Evolutionary conservation across 1,140 invertebrate species (phyloP).

Genomic region (Anagrus nilaparvatae): DNA sequence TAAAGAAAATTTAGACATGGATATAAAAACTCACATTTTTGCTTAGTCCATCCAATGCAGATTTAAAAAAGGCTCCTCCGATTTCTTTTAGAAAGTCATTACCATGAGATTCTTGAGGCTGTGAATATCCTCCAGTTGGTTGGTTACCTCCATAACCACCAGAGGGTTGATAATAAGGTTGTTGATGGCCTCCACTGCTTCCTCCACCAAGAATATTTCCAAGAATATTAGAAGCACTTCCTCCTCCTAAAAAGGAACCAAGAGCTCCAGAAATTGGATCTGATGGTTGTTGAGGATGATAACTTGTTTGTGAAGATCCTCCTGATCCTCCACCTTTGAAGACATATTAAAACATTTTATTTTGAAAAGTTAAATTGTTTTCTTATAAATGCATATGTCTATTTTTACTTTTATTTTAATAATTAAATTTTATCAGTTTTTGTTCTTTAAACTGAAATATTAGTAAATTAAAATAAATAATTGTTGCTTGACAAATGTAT

Average conservation of each 20-base stretch:
- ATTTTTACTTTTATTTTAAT: neutral
- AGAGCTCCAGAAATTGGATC: slow-evolving; percentile 28
- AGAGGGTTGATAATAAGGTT: slow-evolving; percentile 12
- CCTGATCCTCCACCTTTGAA: slow-evolving; percentile 8
- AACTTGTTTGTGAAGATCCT: too few relatives aligned
- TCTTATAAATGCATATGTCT: neutral
- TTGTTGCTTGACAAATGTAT: neutral
- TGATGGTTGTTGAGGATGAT: slow-evolving; percentile 16
- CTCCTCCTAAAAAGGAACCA: too few relatives aligned
- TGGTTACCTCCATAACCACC: slow-evolving; percentile 23
- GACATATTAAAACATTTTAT: neutral
- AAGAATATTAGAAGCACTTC: too few relatives aligned
- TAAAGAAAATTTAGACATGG: neutral
- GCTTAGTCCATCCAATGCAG: slow-evolving; percentile 31
- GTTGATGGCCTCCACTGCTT: slow-evolving; percentile 10
- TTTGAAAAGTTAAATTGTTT: neutral
- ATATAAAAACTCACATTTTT: slow-evolving; percentile 27
- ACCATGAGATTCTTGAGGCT: slow-evolving; percentile 18
- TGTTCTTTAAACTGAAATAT: neutral
- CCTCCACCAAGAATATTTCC: slow-evolving; percentile 35
- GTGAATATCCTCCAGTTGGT: slow-evolving; percentile 29
- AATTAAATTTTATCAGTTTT: neutral
- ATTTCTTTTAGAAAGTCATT: slow-evolving; percentile 30
- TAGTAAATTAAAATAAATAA: neutral
- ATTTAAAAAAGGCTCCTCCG: slow-evolving; percentile 31